Base-by-base conservation (phyloP, 2,113 vertebrate species). In the Varanus komodoensis region DNA sequence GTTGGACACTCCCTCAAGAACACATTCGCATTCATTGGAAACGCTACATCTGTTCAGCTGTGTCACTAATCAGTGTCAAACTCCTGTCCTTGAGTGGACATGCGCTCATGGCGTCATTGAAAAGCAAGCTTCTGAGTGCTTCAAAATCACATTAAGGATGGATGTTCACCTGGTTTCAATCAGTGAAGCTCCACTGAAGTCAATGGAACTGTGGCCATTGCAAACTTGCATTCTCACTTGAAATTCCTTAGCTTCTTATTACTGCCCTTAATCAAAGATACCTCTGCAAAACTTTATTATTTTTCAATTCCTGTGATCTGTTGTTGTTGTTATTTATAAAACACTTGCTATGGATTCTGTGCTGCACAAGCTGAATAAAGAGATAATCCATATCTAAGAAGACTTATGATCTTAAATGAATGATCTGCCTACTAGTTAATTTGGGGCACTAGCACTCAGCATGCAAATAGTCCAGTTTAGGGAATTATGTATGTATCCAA, bases 251-350 rank as follows among this genome's bases (percentile, higher is more conserved):
- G 6, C 71, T 91, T 88, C 88, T 54, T 74, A 4, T 21, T 15
- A 23, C 86, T 69, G 71, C 48, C 73, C 87, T 94, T 91, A 57
- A 94, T 87, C 86, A 92, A 84, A 23, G 74, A 91, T 61, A 94
- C 78, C 61, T 89, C 69, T 0, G 1, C 21, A 88, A 52, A 54
- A 78, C 87, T 93, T 91, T 90, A 90, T 3, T 88, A 15, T 82
- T n/a, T 17, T 93, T 95, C 94, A 90, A 87, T 69, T 29, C 50
- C 57, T 69, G 78, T 85, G 82, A 82, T 71, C 87, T 92, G 89
- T 94, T 90, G 93, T 67, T 54, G 64, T 44, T 79, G 85, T 14
- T 77, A 14, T 84, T 90, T 75, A 38, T 27, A 75, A 71, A 90
- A 82, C 38, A 88, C 44, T 52, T 83, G 6, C 68, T 27, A 79